These are phyloP conservation scores for Diceros bicornis DNA, from an alignment of 2,797 vertebrate genomes.

Conservation along the genomic window DNA sequence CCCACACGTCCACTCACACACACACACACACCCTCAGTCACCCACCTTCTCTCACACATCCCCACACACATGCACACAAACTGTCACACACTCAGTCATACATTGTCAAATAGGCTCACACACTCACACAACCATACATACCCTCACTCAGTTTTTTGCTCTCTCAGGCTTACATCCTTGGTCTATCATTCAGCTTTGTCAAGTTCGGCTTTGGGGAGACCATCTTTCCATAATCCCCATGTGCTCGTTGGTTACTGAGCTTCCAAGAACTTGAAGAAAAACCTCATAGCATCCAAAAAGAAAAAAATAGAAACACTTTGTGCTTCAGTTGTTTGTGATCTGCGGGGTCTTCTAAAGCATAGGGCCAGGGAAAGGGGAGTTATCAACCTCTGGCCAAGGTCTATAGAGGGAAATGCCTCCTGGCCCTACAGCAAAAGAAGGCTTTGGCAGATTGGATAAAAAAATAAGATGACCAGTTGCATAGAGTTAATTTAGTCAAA, in stretches of 20 bases:
- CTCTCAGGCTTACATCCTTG: background rate
- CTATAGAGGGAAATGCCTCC: background rate
- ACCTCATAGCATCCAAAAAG: background rate
- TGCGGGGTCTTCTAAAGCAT: background rate
- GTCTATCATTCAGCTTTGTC: background rate
- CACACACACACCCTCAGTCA: background rate
- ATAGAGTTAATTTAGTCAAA: background rate
- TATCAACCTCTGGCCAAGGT: background rate
- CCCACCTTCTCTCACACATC: background rate
- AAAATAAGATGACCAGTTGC: background rate
- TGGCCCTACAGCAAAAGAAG: background rate
- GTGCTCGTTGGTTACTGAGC: background rate
- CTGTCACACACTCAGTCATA: background rate
- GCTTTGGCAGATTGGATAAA: accelerated
- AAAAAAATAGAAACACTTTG: background rate
- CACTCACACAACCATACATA: background rate
- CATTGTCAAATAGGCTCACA: background rate
- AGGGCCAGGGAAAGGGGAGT: background rate
- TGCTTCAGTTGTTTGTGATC: background rate
- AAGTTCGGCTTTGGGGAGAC: background rate
- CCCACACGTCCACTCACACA: background rate
- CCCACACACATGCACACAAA: background rate
- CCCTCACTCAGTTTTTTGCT: background rate
- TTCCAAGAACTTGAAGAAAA: background rate
- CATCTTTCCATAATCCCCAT: background rate